These are phyloP conservation scores for Manis javanica DNA, from an alignment of 2,797 vertebrate genomes.

Conservation along the genomic window DNA sequence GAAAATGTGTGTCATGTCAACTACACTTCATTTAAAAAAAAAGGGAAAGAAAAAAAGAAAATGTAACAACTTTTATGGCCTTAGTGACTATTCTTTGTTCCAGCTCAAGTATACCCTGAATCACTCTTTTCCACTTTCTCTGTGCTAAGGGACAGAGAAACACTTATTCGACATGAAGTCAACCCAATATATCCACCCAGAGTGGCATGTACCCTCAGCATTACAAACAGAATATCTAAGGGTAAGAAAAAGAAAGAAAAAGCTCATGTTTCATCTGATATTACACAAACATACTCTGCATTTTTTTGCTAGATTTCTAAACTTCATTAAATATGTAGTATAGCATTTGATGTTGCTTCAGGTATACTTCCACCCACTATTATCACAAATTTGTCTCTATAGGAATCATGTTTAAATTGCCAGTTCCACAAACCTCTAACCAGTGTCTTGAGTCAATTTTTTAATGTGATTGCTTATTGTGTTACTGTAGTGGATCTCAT, in stretches of 20 bases:
- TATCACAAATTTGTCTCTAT: not conserved
- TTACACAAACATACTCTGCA: not conserved
- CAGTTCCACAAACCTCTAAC: constrained; percentile 50
- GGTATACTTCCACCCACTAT: constrained; percentile 25
- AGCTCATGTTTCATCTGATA: not conserved
- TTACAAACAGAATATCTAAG: constrained; percentile 56
- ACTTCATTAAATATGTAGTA: constrained; percentile 6
- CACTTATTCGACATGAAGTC: constrained; percentile 62
- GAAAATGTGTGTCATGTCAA: constrained; percentile 46
- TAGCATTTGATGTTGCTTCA: constrained; percentile 40
- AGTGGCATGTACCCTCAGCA: constrained; percentile 17
- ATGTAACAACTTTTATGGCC: constrained; percentile 61
- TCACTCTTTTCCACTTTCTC: constrained; percentile 52
- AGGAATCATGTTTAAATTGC: constrained; percentile 43
- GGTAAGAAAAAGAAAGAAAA: constrained; percentile 50
- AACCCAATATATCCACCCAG: constrained; percentile 49
- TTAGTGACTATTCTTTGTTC: constrained; percentile 42
- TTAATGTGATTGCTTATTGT: constrained; percentile 49
- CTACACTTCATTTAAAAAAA: not conserved
- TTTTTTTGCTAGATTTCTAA: constrained; percentile 54
- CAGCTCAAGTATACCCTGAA: constrained; percentile 22
- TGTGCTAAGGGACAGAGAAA: constrained; percentile 53
- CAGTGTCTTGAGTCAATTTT: constrained; percentile 52
- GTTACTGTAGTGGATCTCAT: constrained; percentile 12
- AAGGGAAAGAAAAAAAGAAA: constrained; percentile 24